These are phyloP conservation scores for Chlamydotis undulata DNA, from an alignment of 2,113 vertebrate genomes.

Conservation along the genomic window DNA sequence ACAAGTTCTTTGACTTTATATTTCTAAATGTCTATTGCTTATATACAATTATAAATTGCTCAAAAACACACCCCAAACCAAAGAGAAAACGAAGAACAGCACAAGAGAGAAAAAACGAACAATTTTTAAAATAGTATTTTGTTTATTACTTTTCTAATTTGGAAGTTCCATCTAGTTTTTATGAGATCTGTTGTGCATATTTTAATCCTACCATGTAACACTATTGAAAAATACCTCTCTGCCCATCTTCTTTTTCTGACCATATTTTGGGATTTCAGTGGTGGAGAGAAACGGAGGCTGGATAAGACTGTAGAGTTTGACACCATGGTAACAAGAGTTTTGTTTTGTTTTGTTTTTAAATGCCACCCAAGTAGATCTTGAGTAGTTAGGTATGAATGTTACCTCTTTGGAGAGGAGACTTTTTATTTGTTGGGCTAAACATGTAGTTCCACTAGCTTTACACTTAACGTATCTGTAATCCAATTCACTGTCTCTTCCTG, in stretches of 20 bases:
- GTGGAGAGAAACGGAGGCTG: neutral
- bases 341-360: neutral
- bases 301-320: neutral
- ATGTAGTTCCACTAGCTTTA: neutral
- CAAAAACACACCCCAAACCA: neutral
- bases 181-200: neutral
- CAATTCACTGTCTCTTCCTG: neutral
- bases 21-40: neutral
- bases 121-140: neutral
- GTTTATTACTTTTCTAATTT: neutral
- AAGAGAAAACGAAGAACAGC: neutral
- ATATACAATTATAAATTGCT: neutral
- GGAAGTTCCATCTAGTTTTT: neutral
- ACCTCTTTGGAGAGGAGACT: neutral
- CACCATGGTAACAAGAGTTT: neutral
- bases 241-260: neutral
- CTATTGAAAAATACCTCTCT: neutral
- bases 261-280: neutral
- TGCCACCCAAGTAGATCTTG: neutral
- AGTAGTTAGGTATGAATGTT: neutral
- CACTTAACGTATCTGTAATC: fast-evolving
- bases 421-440: neutral
- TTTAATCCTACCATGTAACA: neutral
- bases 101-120: neutral
- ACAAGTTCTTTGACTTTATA: neutral